Conservation (phyloP, 2,888 invertebrate genomes). For the Tetropium fuscum region DNA sequence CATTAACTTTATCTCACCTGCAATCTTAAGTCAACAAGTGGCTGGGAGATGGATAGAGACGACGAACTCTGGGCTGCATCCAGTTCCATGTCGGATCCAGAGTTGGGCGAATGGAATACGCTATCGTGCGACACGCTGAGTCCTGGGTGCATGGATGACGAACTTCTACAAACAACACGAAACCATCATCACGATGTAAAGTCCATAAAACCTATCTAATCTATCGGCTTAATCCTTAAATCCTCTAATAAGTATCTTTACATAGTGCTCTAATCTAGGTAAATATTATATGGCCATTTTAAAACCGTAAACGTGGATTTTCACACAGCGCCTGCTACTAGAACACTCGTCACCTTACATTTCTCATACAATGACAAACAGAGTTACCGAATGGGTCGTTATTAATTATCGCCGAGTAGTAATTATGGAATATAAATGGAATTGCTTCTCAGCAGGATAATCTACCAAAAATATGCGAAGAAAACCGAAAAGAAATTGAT, state of each 20-base stretch:
- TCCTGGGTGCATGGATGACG: conserved; percentile 65
- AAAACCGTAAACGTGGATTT: too few species aligned
- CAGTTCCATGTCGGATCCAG: conserved; percentile 65
- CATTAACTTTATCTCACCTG: conserved; percentile 55
- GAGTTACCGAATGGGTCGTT: too few species aligned
- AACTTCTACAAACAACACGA: conserved; percentile 57
- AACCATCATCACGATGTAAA: not conserved
- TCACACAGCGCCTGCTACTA: too few species aligned
- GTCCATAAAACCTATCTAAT: conserved; percentile 12
- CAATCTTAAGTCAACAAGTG: conserved; percentile 59
- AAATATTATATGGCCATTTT: too few species aligned
- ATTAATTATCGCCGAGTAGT: too few species aligned
- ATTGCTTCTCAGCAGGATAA: too few species aligned
- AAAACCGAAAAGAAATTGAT: too few species aligned
- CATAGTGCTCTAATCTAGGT: too few species aligned
- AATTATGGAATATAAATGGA: too few species aligned
- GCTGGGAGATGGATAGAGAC: conserved; percentile 64
- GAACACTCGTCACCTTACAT: too few species aligned
- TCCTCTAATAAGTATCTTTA: not conserved
- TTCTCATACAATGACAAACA: too few species aligned
- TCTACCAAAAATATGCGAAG: too few species aligned
- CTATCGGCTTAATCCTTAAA: conserved; percentile 11
- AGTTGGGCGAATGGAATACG: conserved; percentile 84
- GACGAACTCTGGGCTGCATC: conserved; percentile 67
- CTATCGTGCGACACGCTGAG: conserved; percentile 93